phyloP scores from a whole-genome alignment of 2,113 vertebrate genomes.

The Rhinoderma darwinii region DNA sequence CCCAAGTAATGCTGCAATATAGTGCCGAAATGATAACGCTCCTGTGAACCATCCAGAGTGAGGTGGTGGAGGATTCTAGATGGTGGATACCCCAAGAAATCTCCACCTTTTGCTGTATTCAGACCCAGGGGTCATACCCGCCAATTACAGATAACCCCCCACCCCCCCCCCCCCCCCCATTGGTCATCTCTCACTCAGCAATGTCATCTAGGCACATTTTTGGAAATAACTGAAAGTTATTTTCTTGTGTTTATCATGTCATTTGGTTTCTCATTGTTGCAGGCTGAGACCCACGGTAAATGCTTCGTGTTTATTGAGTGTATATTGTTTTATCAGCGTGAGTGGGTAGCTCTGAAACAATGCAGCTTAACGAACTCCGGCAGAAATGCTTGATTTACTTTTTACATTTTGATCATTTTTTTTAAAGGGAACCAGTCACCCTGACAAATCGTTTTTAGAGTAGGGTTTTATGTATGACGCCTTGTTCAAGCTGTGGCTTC shows the following conservation, averaged over 20 bases:
- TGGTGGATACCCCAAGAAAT: too few relatives aligned
- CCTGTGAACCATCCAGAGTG: too few relatives aligned
- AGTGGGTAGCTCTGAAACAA: not conserved
- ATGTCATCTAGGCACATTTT: not conserved
- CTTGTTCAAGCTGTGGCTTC: too few relatives aligned
- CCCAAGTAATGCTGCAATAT: too few relatives aligned
- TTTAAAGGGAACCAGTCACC: not conserved
- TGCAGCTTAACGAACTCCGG: not conserved
- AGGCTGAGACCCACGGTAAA: not conserved
- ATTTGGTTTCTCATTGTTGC: not conserved
- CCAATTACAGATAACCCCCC: too few relatives aligned
- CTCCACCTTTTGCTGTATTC: too few relatives aligned
- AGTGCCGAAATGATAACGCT: too few relatives aligned
- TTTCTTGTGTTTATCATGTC: not conserved
- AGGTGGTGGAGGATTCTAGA: too few relatives aligned
- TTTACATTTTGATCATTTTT: not conserved
- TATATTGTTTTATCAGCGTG: slow-evolving; percentile 22
- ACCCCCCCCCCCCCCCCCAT: too few relatives aligned
- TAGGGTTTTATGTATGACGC: too few relatives aligned
- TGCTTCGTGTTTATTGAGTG: not conserved
- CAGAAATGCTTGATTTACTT: not conserved
- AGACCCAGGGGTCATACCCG: too few relatives aligned
- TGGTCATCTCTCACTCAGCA: not conserved
- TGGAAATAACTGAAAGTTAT: not conserved
- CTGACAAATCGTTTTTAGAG: not conserved